Percentiles rank a stretch among this genome's conserved stretches.
Evolutionary conservation across 1,140 invertebrate species (phyloP).

Genomic region (Cydia fagiglandana): DNA sequence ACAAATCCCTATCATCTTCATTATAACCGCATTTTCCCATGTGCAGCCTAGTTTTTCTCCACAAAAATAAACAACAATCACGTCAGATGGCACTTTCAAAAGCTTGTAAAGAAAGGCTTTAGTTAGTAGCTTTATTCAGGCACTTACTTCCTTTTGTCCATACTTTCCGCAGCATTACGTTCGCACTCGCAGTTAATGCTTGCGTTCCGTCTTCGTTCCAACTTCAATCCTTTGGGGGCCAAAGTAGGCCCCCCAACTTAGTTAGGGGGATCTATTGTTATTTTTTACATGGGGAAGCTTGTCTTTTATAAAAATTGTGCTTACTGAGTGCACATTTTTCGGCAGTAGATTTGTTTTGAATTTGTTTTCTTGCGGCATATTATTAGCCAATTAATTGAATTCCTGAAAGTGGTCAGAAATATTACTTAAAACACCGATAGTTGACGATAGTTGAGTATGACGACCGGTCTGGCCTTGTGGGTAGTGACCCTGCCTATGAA

Average conservation of each 20-base stretch:
- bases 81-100: conserved; percentile 9
- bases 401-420: too few species aligned
- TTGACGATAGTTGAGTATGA: too few species aligned
- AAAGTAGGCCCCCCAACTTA: conserved; percentile 27
- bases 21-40: conserved; percentile 22
- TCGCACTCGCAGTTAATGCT: conserved; percentile 22
- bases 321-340: neutral
- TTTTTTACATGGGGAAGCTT: conserved; percentile 12
- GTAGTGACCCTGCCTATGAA: too few species aligned
- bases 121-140: neutral
- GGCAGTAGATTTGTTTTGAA: neutral
- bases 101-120: neutral
- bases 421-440: too few species aligned
- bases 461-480: too few species aligned
- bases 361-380: neutral
- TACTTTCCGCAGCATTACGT: neutral
- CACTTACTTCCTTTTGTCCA: neutral
- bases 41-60: conserved; percentile 15
- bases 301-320: conserved; percentile 4
- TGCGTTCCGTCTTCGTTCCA: conserved; percentile 15
- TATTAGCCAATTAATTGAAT: neutral
- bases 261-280: conserved; percentile 26
- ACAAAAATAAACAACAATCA: conserved; percentile 32
- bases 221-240: conserved; percentile 21
- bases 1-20: conserved; percentile 10